Evolutionary conservation across 1,140 invertebrate species (phyloP).

Genomic region (Formica exsecta): DNA sequence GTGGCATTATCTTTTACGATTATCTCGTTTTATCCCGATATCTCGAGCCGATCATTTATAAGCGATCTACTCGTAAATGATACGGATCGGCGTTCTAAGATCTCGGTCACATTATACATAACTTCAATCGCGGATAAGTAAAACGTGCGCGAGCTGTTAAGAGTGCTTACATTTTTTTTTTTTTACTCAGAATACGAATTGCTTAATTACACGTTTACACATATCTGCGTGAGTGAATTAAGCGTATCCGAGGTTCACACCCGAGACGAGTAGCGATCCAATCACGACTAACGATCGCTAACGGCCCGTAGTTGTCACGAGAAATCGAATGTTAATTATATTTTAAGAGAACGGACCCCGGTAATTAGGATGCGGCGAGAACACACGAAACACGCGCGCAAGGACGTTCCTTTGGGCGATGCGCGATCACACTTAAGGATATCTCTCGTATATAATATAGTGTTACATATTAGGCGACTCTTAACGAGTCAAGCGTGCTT

Average conservation of each 20-base stretch:
- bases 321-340: constrained; percentile 58
- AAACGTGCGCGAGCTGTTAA: neutral
- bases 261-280: neutral
- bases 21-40: constrained; percentile 42
- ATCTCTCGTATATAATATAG: constrained; percentile 36
- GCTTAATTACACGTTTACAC: constrained; percentile 38
- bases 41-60: constrained; percentile 30
- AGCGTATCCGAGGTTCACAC: neutral
- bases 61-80: constrained; percentile 38
- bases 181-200: neutral
- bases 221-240: neutral
- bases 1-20: constrained; percentile 45
- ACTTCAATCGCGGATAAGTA: constrained; percentile 37
- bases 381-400: neutral
- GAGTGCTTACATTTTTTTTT: constrained; percentile 1
- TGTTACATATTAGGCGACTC: constrained; percentile 68
- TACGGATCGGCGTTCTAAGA: constrained; percentile 41
- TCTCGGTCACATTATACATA: constrained; percentile 23
- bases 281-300: constrained; percentile 22
- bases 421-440: constrained; percentile 66
- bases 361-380: constrained; percentile 55
- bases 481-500: constrained; percentile 79
- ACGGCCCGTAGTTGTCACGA: constrained; percentile 19
- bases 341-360: constrained; percentile 22
- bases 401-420: constrained; percentile 24